Evolutionary conservation across 2,888 invertebrate species (phyloP), one percentile per base, ranked within the genome.

Genomic region (Drosophila siamana): DNA sequence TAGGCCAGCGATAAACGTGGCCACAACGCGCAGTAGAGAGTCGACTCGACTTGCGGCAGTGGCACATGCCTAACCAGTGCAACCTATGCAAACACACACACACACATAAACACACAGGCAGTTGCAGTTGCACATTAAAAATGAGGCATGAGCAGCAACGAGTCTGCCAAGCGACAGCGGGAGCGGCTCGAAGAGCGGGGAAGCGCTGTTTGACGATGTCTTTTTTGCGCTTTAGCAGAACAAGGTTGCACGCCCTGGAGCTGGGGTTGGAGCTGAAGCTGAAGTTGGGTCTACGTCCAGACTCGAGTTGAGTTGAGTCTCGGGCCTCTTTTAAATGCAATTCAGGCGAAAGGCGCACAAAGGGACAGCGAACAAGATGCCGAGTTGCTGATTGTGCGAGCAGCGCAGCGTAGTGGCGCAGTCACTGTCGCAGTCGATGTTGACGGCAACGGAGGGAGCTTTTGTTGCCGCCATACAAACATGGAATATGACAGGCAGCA

Each of bases 331-430:
- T 75, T 78, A 75, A 86, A 84, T 84, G 83, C 83, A 84, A 88
- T 88, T 76, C 82, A 77, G 80, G 78, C 81, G 88, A 88, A 89
- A 83, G 88, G 86, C 86, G 74, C 83, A 86, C 82, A 89, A 81
- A 89, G 84, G 87, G 86, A 79, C 88, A 83, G 80, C 80, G 78
- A 84, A 84, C 81, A 84, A 88, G 87, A 88, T 88, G 86, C 89
- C 89, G 89, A 88, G 88, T 79, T 74, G 74, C 80, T 78, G 87
- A 87, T 89, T 85, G 86, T 67, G 78, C 63, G 77, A 70, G 74
- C 86, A 70, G 80, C 67, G 80, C 62, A 41, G 74, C 66, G 59
- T 24, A 59, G 76, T 43, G 38, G 74, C 66, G 59, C 26, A 59
- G 76, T 43, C 46, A 64, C 11, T 28, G 51, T 46, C 51, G 63